phyloP scores from a whole-genome alignment of 2,797 vertebrate genomes.

The Ciconia nigra region DNA sequence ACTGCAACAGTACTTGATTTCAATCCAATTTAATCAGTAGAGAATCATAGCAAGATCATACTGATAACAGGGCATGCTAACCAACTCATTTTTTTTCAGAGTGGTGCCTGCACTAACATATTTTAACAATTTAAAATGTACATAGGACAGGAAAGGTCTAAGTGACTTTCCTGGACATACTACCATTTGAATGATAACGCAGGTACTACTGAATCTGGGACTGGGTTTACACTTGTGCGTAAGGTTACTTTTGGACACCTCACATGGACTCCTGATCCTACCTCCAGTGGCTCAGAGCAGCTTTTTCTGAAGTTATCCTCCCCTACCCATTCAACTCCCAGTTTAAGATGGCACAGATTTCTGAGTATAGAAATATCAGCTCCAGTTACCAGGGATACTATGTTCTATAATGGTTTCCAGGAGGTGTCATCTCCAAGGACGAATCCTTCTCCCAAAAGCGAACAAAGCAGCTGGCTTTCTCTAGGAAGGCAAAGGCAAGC shows the following conservation, averaged over 20 bases:
- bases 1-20: neutral
- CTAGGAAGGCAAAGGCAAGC: neutral
- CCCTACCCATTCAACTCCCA: neutral
- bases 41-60: neutral
- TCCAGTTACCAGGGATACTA: conserved; percentile 57
- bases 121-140: neutral
- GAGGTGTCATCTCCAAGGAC: conserved; percentile 14
- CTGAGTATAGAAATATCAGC: conserved; percentile 14
- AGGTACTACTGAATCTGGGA: neutral
- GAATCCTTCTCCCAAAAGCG: neutral
- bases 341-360: neutral
- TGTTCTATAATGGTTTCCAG: conserved; percentile 33
- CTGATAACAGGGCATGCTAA: neutral
- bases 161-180: neutral
- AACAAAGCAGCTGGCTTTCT: conserved; percentile 3
- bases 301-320: neutral
- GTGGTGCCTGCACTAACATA: neutral
- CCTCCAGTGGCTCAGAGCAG: neutral
- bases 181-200: neutral
- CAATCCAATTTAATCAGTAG: neutral
- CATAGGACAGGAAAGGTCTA: neutral
- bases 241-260: neutral
- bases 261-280: neutral
- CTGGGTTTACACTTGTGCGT: neutral
- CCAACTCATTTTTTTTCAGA: neutral